Base-by-base conservation (phyloP, 2,888 invertebrate species). In the Galerucella pusilla region DNA sequence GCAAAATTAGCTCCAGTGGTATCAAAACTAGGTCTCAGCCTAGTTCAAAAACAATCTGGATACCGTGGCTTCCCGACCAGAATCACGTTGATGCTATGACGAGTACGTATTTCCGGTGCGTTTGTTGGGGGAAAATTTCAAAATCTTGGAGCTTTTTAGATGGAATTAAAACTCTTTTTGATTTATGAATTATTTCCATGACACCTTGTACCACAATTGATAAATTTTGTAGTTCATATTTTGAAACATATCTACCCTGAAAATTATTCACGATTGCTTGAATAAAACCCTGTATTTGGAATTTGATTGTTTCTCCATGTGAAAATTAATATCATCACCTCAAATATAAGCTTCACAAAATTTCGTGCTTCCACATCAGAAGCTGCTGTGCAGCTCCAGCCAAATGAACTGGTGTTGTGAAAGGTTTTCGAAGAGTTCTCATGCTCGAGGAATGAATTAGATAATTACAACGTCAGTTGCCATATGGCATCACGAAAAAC, bases 361-460 rank as follows among this genome's bases (percentile, higher is more conserved):
- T 71, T 59, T 59, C 42, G 46, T 49, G 71, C 49, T 45, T n/a
- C 54, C 20, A 28, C 16, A 71, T 20, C 12, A 10, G 71, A 57
- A 66, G 57, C 46, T 54, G 71, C 69, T 25, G 68, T 60, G 63
- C 69, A 69, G 45, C 49, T n/a, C 49, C 28, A 70, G 52, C 63
- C 70, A 63, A 63, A 70, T 63, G 63, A 70, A 52, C 35, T 52
- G 63, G 52, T 63, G 70, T 63, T 52, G 46, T 59, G 57, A 68
- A 20, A 75, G 28, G 45, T 63, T 75, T 61, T 42, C 61, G n/a
- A 45, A 49, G 63, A 71, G 42, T 61, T 75, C 45, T 14, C 42
- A 45, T 63, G 59, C 60, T 66, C 68, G 60, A 73, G 73, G 73
- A 76, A 76, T 73, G 11, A 16, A 73, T 73, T 59, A 71, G 73